These are phyloP conservation scores for Heliconius himera DNA, from an alignment of 1,140 invertebrate species.

Conservation along the genomic window DNA sequence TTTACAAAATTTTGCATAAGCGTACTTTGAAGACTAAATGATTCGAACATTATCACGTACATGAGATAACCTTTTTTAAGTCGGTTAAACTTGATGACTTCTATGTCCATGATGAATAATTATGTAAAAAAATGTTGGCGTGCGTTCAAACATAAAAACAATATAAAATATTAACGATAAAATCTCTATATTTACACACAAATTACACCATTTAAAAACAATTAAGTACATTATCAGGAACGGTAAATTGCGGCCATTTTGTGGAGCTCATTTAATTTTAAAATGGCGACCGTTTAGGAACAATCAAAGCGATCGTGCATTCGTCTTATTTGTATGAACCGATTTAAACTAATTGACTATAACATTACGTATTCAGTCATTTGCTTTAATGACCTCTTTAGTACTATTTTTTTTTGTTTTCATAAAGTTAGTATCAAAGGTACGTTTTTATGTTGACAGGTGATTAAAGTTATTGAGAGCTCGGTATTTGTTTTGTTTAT, in stretches of 20 bases:
- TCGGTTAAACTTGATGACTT: too few relatives aligned
- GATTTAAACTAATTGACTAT: slow-evolving; percentile 33
- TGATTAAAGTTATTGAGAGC: too few relatives aligned
- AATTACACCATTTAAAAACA: slow-evolving; percentile 26
- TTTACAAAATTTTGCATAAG: too few relatives aligned
- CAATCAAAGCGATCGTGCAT: slow-evolving; percentile 29
- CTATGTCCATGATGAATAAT: too few relatives aligned
- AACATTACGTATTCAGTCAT: slow-evolving; percentile 28
- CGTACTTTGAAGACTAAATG: too few relatives aligned
- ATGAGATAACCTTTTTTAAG: too few relatives aligned
- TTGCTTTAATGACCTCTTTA: slow-evolving; percentile 14
- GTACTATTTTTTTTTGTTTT: not conserved
- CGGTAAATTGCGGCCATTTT: slow-evolving; percentile 46
- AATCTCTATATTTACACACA: not conserved
- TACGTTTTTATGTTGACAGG: not conserved
- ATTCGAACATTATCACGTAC: too few relatives aligned
- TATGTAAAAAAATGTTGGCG: too few relatives aligned
- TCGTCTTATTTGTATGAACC: slow-evolving; percentile 21
- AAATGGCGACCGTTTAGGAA: slow-evolving; percentile 47
- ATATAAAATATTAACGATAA: too few relatives aligned
- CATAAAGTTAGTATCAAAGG: not conserved
- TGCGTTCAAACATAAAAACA: too few relatives aligned
- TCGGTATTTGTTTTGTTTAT: too few relatives aligned
- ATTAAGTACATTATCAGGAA: slow-evolving; percentile 25
- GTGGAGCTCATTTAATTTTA: slow-evolving; percentile 45